Percentiles rank a stretch among this genome's conserved stretches.
These are phyloP conservation scores for Lasioglossum marginatum DNA, from an alignment of 2,888 invertebrate species.

Conservation along the genomic window DNA sequence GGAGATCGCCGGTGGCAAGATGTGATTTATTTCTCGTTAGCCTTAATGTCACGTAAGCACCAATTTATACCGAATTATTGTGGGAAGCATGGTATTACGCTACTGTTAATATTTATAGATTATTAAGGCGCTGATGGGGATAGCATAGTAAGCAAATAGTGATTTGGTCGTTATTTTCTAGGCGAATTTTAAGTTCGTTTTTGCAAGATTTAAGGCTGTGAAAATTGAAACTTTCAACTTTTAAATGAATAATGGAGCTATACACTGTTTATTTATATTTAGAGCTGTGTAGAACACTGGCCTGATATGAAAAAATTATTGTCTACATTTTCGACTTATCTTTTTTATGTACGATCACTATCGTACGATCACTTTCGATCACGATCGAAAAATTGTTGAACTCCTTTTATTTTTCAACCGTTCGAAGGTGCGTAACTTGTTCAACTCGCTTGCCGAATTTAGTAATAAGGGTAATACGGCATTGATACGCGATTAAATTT, in stretches of 20 bases:
- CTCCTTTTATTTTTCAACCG: not conserved
- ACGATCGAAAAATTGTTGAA: not conserved
- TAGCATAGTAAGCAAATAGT: not conserved
- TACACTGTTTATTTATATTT: not conserved
- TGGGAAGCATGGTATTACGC: not conserved
- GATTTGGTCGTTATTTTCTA: not conserved
- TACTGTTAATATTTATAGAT: conserved; percentile 1
- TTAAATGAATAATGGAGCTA: not conserved
- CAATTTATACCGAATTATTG: conserved; percentile 2
- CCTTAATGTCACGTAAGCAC: not conserved
- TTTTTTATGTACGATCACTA: no score
- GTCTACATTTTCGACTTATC: not conserved
- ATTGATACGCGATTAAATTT: conserved; percentile 53
- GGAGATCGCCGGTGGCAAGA: not conserved
- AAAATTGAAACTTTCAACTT: not conserved
- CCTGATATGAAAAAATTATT: not conserved
- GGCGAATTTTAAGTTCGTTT: not conserved
- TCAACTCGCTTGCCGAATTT: not conserved
- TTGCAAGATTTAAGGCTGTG: accelerated
- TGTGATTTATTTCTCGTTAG: conserved; percentile 4
- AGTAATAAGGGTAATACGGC: not conserved
- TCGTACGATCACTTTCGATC: no score
- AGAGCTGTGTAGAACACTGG: not conserved
- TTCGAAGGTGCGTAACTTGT: not conserved
- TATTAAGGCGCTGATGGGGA: not conserved